These are phyloP conservation scores for Pachydiplax longipennis DNA, from an alignment of 2,888 invertebrate species.

Conservation along the genomic window DNA sequence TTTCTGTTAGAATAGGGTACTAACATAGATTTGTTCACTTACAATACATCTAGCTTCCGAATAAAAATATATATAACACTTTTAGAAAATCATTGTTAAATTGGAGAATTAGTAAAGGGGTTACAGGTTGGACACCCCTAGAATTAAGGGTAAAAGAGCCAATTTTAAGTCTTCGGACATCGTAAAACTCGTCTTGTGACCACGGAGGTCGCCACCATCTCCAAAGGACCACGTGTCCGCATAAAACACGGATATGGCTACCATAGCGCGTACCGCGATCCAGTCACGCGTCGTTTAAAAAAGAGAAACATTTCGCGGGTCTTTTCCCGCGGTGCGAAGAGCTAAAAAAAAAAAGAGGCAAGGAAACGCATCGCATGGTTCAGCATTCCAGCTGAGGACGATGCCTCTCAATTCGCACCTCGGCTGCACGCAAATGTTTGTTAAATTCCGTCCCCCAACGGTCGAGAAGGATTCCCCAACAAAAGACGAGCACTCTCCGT, in stretches of 20 bases:
- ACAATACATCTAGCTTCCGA: too few relatives aligned
- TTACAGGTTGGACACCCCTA: too few relatives aligned
- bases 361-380: not conserved
- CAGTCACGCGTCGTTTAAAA: not conserved
- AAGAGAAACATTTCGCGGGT: not conserved
- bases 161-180: not conserved
- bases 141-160: not conserved
- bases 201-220: not conserved
- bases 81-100: too few relatives aligned
- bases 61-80: too few relatives aligned
- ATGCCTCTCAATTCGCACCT: constrained; percentile 1
- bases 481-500: not conserved
- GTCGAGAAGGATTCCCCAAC: not conserved
- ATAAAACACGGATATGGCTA: not conserved
- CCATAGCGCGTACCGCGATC: not conserved
- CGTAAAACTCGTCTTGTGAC: not conserved
- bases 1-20: too few relatives aligned
- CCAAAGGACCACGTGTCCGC: not conserved
- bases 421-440: not conserved
- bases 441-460: not conserved
- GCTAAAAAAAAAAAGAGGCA: not conserved
- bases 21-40: too few relatives aligned
- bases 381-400: not conserved
- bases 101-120: too few relatives aligned
- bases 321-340: not conserved